phyloP scores from a whole-genome alignment of 2,888 invertebrate genomes.

The Oithona nana region DNA sequence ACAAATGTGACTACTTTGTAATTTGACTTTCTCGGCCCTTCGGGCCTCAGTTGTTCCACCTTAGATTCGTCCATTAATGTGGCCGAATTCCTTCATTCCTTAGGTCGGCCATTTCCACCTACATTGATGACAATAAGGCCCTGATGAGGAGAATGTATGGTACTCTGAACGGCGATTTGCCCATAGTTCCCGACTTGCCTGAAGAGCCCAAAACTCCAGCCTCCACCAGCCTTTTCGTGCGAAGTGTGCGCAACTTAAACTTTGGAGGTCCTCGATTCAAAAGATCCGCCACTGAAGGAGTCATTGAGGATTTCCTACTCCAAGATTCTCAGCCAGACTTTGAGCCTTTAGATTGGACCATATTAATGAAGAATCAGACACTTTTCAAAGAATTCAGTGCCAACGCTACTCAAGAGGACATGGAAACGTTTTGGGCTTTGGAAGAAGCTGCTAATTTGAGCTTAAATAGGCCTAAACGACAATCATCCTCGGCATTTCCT shows the following conservation, averaged over 20 bases:
- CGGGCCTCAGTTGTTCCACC: no score
- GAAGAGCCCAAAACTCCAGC: conserved; percentile 6
- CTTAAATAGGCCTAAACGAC: neutral
- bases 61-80: no score
- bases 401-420: neutral
- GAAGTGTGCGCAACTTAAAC: neutral
- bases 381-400: neutral
- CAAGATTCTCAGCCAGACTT: neutral
- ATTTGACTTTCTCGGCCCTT: no score
- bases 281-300: conserved; percentile 5
- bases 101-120: conserved; percentile 52
- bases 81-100: neutral
- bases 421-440: neutral
- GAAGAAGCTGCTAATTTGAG: neutral
- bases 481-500: neutral
- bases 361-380: neutral
- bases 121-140: conserved; percentile 86
- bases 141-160: conserved; percentile 84
- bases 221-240: neutral
- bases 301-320: neutral
- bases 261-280: neutral
- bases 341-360: neutral
- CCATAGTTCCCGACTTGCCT: conserved; percentile 22
- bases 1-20: no score
- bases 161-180: conserved; percentile 38